Percentiles rank a stretch among this genome's conserved stretches.
Evolutionary conservation across 1,140 invertebrate species (phyloP).

Genomic region (Tetramorium parvispinum): DNA sequence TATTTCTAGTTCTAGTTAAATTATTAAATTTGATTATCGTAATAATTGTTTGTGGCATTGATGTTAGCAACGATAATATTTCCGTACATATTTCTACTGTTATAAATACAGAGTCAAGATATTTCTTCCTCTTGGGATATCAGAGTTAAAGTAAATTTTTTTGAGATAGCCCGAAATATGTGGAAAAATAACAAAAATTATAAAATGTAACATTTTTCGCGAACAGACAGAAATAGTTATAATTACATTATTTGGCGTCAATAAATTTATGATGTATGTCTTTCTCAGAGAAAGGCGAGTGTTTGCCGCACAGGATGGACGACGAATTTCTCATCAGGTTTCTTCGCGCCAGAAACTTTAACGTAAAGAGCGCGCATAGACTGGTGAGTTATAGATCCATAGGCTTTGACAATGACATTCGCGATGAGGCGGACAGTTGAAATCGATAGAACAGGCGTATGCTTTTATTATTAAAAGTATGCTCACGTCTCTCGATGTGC

Average conservation of each 20-base stretch:
- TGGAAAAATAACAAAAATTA: background rate
- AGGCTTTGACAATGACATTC: conserved; percentile 3
- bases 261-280: conserved; percentile 20
- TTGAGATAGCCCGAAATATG: background rate
- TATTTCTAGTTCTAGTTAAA: too few species aligned
- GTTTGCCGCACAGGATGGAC: conserved; percentile 91
- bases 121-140: background rate
- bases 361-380: conserved; percentile 92
- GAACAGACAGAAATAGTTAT: background rate
- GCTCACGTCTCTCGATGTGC: background rate
- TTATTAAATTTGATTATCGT: background rate
- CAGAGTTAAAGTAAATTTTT: background rate
- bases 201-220: background rate
- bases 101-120: background rate
- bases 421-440: background rate
- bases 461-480: conserved; percentile 2
- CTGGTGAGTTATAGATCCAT: conserved; percentile 87
- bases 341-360: conserved; percentile 93
- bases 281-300: conserved; percentile 90
- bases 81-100: background rate
- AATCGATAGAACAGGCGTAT: background rate
- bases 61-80: background rate
- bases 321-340: conserved; percentile 94
- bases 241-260: background rate
- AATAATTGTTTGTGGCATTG: background rate